Percentiles rank a stretch among this genome's conserved stretches.
Conservation (phyloP, 2,888 invertebrate genomes). For the Sphinx pinastri region DNA sequence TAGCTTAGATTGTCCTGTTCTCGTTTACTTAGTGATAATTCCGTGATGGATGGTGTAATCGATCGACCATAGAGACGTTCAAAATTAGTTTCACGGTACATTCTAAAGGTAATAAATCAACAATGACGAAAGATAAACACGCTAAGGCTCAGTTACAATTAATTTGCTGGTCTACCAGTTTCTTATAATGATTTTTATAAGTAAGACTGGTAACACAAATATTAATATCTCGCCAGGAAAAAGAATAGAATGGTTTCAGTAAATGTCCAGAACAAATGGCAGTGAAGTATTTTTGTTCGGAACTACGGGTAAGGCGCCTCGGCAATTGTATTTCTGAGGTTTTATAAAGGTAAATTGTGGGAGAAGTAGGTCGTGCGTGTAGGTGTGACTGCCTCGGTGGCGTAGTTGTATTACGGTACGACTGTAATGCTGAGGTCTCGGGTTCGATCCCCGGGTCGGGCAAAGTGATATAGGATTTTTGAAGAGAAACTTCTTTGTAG, state of each 20-base stretch:
- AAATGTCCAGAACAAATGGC: neutral
- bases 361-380: neutral
- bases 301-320: too few relatives aligned
- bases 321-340: neutral
- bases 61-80: too few relatives aligned
- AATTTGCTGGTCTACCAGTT: neutral
- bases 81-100: too few relatives aligned
- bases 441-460: too few relatives aligned
- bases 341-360: neutral
- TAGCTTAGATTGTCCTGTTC: too few relatives aligned
- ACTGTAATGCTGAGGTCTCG: too few relatives aligned
- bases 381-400: too few relatives aligned
- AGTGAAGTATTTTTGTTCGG: neutral
- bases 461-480: too few relatives aligned
- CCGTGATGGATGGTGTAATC: too few relatives aligned
- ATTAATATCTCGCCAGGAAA: slow-evolving; percentile 18
- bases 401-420: neutral
- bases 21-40: too few relatives aligned
- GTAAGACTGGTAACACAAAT: slow-evolving; percentile 4
- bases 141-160: neutral
- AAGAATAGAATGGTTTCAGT: neutral
- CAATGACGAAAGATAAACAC: slow-evolving; percentile 3
- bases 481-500: too few relatives aligned
- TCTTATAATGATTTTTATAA: slow-evolving; percentile 6
- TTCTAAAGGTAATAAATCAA: neutral